Percentiles rank a stretch among this genome's conserved stretches.
These are phyloP conservation scores for Perodicticus potto DNA, from an alignment of 2,797 vertebrate species.

Conservation along the genomic window DNA sequence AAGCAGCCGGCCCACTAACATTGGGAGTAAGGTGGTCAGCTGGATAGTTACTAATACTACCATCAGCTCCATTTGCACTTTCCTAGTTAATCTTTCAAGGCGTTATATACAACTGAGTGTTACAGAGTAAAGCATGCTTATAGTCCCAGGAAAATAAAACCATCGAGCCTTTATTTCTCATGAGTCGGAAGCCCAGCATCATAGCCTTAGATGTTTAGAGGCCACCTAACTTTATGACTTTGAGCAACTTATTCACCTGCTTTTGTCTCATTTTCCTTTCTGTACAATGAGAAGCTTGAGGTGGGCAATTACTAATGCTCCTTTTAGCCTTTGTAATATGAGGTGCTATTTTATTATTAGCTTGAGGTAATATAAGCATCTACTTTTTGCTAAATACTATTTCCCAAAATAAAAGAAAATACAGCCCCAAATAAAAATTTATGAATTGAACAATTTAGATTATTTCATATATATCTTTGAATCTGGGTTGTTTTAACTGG, in stretches of 20 bases:
- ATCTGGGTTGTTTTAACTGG: neutral
- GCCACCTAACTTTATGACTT: neutral
- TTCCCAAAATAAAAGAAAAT: constrained; percentile 17
- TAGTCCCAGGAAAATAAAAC: neutral
- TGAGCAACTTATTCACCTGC: neutral
- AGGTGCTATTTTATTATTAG: neutral
- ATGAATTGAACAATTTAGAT: neutral
- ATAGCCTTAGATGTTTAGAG: neutral
- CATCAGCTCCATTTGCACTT: constrained; percentile 39
- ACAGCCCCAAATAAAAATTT: neutral
- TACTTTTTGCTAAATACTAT: neutral
- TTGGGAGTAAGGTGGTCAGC: neutral
- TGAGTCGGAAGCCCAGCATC: neutral
- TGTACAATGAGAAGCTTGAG: neutral
- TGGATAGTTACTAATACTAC: neutral
- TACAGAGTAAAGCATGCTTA: neutral
- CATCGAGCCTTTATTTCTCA: neutral
- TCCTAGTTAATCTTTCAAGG: constrained; percentile 38
- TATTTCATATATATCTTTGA: neutral
- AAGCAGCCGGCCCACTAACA: neutral
- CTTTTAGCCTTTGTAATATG: neutral
- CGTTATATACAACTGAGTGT: neutral
- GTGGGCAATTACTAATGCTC: neutral
- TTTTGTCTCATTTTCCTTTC: neutral
- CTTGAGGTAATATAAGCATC: constrained; percentile 25